phyloP scores from a whole-genome alignment of 2,113 vertebrate species.

The Octodon degus region DNA sequence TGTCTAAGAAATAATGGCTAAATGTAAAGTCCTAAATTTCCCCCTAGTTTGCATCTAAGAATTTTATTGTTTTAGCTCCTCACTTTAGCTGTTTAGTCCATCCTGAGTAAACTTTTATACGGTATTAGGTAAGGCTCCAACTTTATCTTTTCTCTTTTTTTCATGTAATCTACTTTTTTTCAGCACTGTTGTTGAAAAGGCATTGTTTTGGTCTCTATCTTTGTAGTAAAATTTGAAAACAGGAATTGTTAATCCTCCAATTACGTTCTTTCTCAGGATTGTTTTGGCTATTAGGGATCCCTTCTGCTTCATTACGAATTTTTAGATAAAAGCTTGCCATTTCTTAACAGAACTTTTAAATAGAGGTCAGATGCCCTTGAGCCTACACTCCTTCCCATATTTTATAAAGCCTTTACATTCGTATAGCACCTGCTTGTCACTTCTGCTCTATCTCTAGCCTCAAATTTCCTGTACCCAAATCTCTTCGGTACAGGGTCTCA shows the following conservation, averaged over 20 bases:
- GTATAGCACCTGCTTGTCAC: not conserved
- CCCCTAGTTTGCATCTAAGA: not conserved
- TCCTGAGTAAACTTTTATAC: not conserved
- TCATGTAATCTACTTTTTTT: not conserved
- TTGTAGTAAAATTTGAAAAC: not conserved
- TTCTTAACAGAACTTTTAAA: not conserved
- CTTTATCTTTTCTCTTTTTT: not conserved
- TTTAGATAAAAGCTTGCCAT: not conserved
- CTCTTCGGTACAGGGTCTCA: no score
- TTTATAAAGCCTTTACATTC: not conserved
- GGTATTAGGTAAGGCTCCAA: not conserved
- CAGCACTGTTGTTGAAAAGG: not conserved
- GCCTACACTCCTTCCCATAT: not conserved
- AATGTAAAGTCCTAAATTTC: not conserved
- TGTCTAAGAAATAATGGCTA: not conserved
- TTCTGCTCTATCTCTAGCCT: not conserved
- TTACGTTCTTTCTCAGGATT: not conserved
- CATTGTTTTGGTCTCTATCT: not conserved
- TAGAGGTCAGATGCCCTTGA: not conserved
- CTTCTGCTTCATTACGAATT: not conserved
- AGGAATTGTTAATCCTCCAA: not conserved
- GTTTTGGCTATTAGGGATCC: not conserved
- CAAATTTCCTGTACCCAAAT: not conserved
- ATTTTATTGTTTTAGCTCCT: not conserved
- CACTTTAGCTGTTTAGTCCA: not conserved